A percentile compares a stretch with the other conserved stretches of the same genome.
Evolutionary conservation across 2,113 vertebrate genomes (phyloP).

Genomic region (Arvicanthis niloticus): DNA sequence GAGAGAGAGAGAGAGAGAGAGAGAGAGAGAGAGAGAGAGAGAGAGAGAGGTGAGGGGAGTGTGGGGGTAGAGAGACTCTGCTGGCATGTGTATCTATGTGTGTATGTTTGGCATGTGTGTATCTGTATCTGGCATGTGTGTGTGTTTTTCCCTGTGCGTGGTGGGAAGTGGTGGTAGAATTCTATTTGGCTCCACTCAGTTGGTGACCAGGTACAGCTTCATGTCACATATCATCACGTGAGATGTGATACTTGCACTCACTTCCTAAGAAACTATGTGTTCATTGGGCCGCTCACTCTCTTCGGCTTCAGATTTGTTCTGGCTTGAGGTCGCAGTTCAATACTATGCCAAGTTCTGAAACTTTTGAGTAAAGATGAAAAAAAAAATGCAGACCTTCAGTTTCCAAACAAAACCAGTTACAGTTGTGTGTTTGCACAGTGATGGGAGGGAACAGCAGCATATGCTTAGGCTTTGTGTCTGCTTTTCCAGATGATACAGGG

Average conservation of each 20-base stretch:
- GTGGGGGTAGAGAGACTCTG: too few species aligned
- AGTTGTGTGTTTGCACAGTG: not conserved
- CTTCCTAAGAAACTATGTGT: not conserved
- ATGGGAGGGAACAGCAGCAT: not conserved
- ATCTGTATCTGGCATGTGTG: not conserved
- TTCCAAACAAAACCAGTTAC: not conserved
- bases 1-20: too few species aligned
- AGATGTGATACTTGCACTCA: not conserved
- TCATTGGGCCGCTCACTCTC: not conserved
- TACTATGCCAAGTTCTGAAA: not conserved
- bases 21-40: too few species aligned
- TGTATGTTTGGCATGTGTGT: not conserved
- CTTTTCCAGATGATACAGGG: constrained; percentile 6
- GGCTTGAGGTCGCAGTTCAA: not conserved
- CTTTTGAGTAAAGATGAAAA: not conserved
- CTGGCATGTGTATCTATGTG: not conserved
- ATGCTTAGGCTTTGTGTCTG: not conserved
- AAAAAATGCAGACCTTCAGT: not conserved
- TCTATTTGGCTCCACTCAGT: constrained; percentile 60
- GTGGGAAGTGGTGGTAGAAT: not conserved
- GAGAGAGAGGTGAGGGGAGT: too few species aligned
- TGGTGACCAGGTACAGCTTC: constrained; percentile 1
- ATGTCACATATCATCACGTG: constrained; percentile 1
- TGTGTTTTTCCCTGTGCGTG: not conserved
- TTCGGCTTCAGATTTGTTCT: not conserved